Conservation (phyloP, 2,888 invertebrate species). For the Diarsia mendica region DNA sequence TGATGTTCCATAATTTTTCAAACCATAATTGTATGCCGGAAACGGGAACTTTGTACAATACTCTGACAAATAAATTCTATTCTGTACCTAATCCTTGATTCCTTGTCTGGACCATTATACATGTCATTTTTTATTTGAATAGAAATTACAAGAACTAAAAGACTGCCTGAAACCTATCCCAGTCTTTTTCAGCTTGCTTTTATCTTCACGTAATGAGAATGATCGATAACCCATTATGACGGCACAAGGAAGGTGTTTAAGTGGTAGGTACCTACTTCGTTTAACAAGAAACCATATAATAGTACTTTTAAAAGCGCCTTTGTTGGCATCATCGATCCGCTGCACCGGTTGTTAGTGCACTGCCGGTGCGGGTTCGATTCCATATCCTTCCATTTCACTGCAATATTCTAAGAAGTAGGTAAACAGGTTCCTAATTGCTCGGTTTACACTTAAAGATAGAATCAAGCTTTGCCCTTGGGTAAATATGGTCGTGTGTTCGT, state of each 20-base stretch:
- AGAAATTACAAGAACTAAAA: not conserved
- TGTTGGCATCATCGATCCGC: constrained; percentile 19
- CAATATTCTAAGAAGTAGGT: not conserved
- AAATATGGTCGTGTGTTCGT: not conserved
- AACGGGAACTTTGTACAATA: too few species aligned
- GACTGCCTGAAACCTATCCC: not conserved
- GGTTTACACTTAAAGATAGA: not conserved
- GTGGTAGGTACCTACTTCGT: constrained; percentile 49
- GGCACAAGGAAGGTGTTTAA: constrained; percentile 38
- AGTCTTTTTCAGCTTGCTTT: not conserved
- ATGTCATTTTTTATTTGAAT: constrained; percentile 1
- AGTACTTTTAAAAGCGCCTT: constrained; percentile 26
- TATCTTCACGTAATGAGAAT: not conserved
- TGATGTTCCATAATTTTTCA: too few species aligned
- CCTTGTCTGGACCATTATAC: not conserved
- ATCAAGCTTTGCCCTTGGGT: not conserved
- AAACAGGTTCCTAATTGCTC: not conserved
- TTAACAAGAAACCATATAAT: constrained; percentile 33
- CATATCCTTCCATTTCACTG: not conserved
- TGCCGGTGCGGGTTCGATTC: constrained; percentile 41
- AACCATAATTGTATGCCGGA: too few species aligned
- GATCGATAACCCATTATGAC: constrained; percentile 37
- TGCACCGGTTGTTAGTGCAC: constrained; percentile 31
- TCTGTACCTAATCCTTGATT: too few species aligned
- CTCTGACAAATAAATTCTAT: too few species aligned